phyloP scores from a whole-genome alignment of 2,797 vertebrate genomes.

The Pogonophryne albipinna region DNA sequence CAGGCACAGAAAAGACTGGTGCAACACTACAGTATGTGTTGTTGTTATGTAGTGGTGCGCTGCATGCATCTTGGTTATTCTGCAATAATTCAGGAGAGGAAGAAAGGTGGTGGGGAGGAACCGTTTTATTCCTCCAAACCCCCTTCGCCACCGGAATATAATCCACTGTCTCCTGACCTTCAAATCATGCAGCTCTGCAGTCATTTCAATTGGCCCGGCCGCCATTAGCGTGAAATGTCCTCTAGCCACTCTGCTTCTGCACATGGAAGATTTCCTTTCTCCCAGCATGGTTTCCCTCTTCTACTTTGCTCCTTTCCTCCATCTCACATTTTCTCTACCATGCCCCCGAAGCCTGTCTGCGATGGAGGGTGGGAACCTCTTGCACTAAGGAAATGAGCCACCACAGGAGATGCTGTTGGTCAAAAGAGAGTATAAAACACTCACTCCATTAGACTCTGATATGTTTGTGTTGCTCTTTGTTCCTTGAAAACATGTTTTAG shows the following conservation, averaged over 20 bases:
- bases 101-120: constrained; percentile 65
- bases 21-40: constrained; percentile 47
- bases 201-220: constrained; percentile 87
- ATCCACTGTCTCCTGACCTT: constrained; percentile 89
- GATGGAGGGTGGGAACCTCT: constrained; percentile 74
- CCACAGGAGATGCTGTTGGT: constrained; percentile 80
- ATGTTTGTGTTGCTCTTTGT: constrained; percentile 61
- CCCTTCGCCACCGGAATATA: constrained; percentile 85
- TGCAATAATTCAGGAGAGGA: constrained; percentile 80
- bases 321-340: constrained; percentile 69
- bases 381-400: constrained; percentile 80
- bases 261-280: constrained; percentile 86
- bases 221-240: constrained; percentile 89
- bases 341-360: constrained; percentile 70
- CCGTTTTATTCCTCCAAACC: constrained; percentile 82
- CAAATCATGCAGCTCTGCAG: constrained; percentile 87
- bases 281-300: constrained; percentile 83
- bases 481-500: constrained; percentile 36
- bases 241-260: constrained; percentile 83
- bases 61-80: constrained; percentile 79
- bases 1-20: constrained; percentile 40
- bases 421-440: constrained; percentile 74
- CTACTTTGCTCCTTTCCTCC: constrained; percentile 79
- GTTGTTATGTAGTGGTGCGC: constrained; percentile 47
- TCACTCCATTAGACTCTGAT: constrained; percentile 64